A percentile compares a stretch with the other conserved stretches of the same genome.
Conservation (phyloP, 1,140 invertebrate genomes). For the Diorhabda sublineata region DNA sequence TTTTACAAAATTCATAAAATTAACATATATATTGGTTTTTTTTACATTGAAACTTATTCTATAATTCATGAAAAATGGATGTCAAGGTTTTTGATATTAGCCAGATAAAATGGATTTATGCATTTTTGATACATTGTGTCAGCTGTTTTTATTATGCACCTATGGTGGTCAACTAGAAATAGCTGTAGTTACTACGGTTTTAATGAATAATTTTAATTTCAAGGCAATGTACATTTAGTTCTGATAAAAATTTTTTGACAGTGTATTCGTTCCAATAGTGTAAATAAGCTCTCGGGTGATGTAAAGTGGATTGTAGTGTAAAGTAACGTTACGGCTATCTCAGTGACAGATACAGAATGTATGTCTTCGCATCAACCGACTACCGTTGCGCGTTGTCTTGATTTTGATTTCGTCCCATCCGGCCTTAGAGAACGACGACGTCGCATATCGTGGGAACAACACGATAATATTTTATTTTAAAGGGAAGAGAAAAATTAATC, state of each 20-base stretch:
- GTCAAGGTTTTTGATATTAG: too few relatives aligned
- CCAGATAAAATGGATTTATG: too few relatives aligned
- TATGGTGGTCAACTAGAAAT: too few relatives aligned
- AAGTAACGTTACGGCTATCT: background rate
- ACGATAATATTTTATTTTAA: background rate
- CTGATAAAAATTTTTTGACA: background rate
- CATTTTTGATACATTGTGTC: too few relatives aligned
- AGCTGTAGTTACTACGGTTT: too few relatives aligned
- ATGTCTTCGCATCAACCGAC: background rate
- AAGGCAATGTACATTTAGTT: background rate
- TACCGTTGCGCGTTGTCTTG: background rate
- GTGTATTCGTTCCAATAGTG: background rate
- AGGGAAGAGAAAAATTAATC: slow-evolving; percentile 2
- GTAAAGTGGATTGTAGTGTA: slow-evolving; percentile 1
- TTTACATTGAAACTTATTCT: background rate
- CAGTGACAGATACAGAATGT: background rate
- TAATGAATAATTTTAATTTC: too few relatives aligned
- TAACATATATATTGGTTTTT: background rate
- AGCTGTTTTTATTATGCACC: too few relatives aligned
- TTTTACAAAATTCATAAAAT: background rate
- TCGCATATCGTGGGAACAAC: background rate
- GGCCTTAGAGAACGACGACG: background rate
- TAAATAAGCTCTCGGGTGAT: background rate
- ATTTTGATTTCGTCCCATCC: background rate
- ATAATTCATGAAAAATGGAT: too few relatives aligned